Percentiles rank a stretch among this genome's conserved stretches.
Conservation (phyloP, 1,140 invertebrate genomes). For the Leptinotarsa lineolata region DNA sequence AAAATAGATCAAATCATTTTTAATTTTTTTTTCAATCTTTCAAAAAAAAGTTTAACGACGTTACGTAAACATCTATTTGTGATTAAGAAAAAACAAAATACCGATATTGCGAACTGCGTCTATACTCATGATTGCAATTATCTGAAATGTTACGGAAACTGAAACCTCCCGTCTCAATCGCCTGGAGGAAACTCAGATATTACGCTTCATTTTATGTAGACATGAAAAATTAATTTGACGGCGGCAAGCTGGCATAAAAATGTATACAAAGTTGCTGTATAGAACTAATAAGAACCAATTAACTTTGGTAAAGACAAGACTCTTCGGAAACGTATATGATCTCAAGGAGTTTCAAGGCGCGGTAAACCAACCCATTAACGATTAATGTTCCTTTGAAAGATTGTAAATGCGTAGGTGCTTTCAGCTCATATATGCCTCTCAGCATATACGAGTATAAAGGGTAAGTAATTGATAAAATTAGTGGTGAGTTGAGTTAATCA, state of each 20-base stretch:
- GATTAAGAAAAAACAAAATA: no score
- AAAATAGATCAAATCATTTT: no score
- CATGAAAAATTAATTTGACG: background rate
- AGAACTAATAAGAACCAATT: constrained; percentile 3
- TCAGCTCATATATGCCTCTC: background rate
- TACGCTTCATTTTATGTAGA: background rate
- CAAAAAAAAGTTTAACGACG: no score
- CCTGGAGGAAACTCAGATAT: background rate
- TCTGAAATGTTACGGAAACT: no score
- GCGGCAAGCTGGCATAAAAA: background rate
- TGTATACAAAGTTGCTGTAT: background rate
- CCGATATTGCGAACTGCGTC: no score
- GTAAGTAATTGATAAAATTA: background rate
- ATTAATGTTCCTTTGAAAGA: constrained; percentile 8
- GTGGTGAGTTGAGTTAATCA: constrained; percentile 23
- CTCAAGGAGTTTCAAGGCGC: constrained; percentile 1
- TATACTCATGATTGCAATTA: no score
- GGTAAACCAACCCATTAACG: background rate
- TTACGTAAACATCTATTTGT: no score
- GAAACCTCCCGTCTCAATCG: no score
- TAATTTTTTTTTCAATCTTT: no score
- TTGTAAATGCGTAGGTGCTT: background rate
- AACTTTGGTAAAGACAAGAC: background rate
- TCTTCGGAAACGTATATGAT: background rate
- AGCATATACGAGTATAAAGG: background rate